Evolutionary conservation across 2,797 vertebrate genomes (phyloP).

Genomic region (Sebastiscus tertius): DNA sequence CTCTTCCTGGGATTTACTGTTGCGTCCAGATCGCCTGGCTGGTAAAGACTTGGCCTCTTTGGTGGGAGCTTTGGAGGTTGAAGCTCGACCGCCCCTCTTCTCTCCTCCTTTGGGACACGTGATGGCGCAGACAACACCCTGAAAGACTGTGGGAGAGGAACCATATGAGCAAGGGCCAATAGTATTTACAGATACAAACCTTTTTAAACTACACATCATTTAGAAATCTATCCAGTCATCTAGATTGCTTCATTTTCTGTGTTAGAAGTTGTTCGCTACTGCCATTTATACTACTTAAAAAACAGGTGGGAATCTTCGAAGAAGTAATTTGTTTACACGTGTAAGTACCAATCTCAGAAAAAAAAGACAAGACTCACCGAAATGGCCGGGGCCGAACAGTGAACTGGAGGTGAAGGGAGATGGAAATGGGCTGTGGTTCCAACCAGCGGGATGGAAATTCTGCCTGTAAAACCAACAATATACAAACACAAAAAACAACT

Average conservation of each 20-base stretch:
- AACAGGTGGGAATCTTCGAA: not conserved
- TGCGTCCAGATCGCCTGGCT: constrained; percentile 88
- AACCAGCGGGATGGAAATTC: constrained; percentile 50
- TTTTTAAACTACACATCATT: not conserved
- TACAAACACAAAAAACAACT: not conserved
- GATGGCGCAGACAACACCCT: constrained; percentile 87
- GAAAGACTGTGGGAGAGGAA: constrained; percentile 79
- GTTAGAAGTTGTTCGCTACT: not conserved
- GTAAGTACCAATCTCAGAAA: not conserved
- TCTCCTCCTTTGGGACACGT: constrained; percentile 92
- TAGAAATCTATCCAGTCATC: not conserved
- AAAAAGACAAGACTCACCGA: constrained; percentile 83
- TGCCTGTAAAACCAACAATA: constrained; percentile 48
- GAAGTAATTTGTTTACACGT: not conserved
- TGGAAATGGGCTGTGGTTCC: constrained; percentile 70
- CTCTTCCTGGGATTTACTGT: constrained; percentile 83
- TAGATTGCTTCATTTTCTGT: not conserved
- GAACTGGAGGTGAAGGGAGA: constrained; percentile 81
- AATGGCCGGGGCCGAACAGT: constrained; percentile 82
- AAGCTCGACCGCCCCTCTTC: constrained; percentile 87
- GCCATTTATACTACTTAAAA: not conserved
- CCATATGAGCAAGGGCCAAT: not conserved
- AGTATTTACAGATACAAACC: not conserved
- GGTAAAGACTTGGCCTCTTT: constrained; percentile 84
- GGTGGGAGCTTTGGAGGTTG: constrained; percentile 87